Conservation (phyloP, 2,797 vertebrate genomes). For the Lutjanus argentimaculatus region DNA sequence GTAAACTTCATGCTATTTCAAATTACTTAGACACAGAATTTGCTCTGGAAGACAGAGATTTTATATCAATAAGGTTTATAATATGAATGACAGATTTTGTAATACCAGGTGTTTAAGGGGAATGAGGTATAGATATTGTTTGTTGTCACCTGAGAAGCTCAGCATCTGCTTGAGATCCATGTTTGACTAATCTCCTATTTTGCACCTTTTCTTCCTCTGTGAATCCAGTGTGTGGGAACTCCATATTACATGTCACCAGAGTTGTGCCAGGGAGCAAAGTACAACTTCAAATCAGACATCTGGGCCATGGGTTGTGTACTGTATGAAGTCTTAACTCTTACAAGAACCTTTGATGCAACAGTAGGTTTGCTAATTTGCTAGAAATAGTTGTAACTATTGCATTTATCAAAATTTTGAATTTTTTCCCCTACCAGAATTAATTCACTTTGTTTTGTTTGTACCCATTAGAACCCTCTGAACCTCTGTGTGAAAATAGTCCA, state of each 20-base stretch:
- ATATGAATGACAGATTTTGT: too few relatives aligned
- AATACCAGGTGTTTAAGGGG: too few relatives aligned
- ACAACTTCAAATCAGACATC: conserved; percentile 99
- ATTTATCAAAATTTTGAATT: neutral
- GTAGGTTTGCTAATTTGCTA: conserved; percentile 78
- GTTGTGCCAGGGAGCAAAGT: conserved; percentile 97
- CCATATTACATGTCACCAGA: conserved; percentile 99
- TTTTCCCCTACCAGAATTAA: neutral
- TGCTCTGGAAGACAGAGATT: too few relatives aligned
- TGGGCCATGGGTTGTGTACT: conserved; percentile 98
- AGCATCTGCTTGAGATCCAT: neutral
- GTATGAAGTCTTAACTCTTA: conserved; percentile 96
- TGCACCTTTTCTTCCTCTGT: conserved; percentile 26
- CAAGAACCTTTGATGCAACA: conserved; percentile 98
- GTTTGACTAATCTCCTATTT: neutral
- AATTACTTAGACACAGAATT: too few relatives aligned
- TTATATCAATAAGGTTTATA: too few relatives aligned
- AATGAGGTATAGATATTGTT: neutral
- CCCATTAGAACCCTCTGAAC: conserved; percentile 93
- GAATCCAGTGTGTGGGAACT: conserved; percentile 94
- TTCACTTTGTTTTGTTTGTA: conserved; percentile 30
- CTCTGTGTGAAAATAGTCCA: conserved; percentile 99
- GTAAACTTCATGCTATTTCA: too few relatives aligned
- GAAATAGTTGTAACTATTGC: neutral
- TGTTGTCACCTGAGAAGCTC: neutral